Conservation (phyloP, 2,888 invertebrate genomes). For the Mycogona germanica region DNA sequence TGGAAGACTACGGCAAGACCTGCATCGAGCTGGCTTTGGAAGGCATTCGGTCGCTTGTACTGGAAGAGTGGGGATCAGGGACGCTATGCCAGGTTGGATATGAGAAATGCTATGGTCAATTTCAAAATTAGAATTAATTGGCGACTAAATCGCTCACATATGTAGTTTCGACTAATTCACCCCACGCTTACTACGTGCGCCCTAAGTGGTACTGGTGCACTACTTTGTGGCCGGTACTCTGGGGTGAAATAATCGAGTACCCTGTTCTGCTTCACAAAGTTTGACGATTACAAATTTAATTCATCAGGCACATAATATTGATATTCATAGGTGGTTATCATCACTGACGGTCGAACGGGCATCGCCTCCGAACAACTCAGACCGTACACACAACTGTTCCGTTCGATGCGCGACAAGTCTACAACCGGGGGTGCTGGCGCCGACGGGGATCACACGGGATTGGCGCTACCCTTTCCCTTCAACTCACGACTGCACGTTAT, state of each 20-base stretch:
- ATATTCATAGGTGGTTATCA: slow-evolving; percentile 45
- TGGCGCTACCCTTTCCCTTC: slow-evolving; percentile 65
- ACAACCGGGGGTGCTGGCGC: no score
- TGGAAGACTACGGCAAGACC: slow-evolving; percentile 63
- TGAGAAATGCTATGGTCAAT: not conserved
- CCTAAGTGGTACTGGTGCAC: no score
- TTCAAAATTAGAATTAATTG: not conserved
- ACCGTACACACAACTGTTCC: slow-evolving; percentile 27
- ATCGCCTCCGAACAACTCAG: slow-evolving; percentile 49
- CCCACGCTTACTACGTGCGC: no score
- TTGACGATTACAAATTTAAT: no score
- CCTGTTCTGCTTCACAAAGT: not conserved
- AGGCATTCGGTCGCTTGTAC: slow-evolving; percentile 62
- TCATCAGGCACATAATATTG: slow-evolving; percentile 5
- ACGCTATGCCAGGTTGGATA: slow-evolving; percentile 60
- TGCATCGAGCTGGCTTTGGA: slow-evolving; percentile 65
- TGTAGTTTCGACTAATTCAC: no score
- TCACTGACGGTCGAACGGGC: slow-evolving; percentile 64
- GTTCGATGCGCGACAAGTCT: slow-evolving; percentile 39
- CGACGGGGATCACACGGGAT: slow-evolving; percentile 28
- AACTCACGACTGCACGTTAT: slow-evolving; percentile 58
- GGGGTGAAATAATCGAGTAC: not conserved
- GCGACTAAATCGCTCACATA: not conserved
- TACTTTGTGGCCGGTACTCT: no score
- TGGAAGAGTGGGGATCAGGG: slow-evolving; percentile 75